Evolutionary conservation across 2,797 vertebrate genomes (phyloP), one percentile per base, ranked within the genome.

Genomic region (Trematomus bernacchii): DNA sequence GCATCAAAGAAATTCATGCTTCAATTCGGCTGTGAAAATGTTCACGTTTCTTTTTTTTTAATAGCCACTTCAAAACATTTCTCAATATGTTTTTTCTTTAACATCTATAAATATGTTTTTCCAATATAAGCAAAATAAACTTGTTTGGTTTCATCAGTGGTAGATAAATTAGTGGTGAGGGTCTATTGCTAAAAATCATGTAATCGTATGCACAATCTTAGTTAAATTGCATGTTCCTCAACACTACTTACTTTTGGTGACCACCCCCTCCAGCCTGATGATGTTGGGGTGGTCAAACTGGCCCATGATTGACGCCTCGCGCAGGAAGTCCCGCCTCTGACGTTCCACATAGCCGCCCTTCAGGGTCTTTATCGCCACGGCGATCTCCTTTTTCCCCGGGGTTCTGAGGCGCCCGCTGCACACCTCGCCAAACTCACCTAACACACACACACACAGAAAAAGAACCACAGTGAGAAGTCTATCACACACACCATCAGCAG

Each of bases 241-340:
- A 44, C 13, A 4, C 14, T 10, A 61, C 97, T 97, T 96, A 98
- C 97, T 98, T 96, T 98, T 98, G 54, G 97, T 98, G 80, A 98
- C 97, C 66, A 98, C 97, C 33, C 97, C 97, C 91, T 98, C 97
- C 42, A 98, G 94, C 46, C 96, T 95, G 89, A 98, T 97, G 82
- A 98, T 98, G 79, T 98, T 98, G 58, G 97, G 96, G 73, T 98
- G 96, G 85, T 98, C 97, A 90, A 98, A 98, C 67, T 98, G 97
- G 75, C 97, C 97, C 97, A 98, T 98, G 91, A 98, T 98, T 67
- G 96, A 97, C 0, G 97, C 97, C 93, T 98, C 97, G 51, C 97
- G 93, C 70, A 98, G 93, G 93, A 98, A 98, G 89, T 98, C 97
- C 87, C 95, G 95, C 84, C 97, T 96, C 89, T 98, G 97, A 3